Evolutionary conservation across 2,888 invertebrate species (phyloP).

Genomic region (Platynereis dumerilii): DNA sequence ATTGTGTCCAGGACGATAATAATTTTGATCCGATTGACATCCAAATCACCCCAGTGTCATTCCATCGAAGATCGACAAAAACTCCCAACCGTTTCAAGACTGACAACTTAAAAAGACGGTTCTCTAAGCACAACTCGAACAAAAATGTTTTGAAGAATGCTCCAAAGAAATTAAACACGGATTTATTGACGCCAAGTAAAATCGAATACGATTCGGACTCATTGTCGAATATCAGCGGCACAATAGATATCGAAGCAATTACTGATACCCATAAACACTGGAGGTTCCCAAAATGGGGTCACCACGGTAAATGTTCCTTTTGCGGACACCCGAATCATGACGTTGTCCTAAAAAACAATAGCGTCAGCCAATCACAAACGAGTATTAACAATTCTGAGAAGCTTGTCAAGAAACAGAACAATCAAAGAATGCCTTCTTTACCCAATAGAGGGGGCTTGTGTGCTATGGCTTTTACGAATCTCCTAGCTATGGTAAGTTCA

Average conservation of each 20-base stretch:
- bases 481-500: slow-evolving; percentile 6
- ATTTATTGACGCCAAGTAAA: neutral
- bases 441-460: neutral
- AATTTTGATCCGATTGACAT: too few species aligned
- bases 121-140: too few species aligned
- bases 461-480: slow-evolving; percentile 3
- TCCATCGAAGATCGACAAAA: too few species aligned
- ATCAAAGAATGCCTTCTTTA: neutral
- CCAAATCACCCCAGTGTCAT: too few species aligned
- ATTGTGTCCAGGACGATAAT: too few species aligned
- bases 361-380: too few species aligned
- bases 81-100: too few species aligned
- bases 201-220: neutral
- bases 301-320: neutral
- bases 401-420: neutral
- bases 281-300: slow-evolving; percentile 9
- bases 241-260: neutral
- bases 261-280: slow-evolving; percentile 6
- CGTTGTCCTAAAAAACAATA: neutral
- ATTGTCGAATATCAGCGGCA: neutral
- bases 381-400: neutral
- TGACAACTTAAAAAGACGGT: too few species aligned
- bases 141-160: too few species aligned
- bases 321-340: neutral
- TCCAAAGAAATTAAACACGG: too few species aligned